These are phyloP conservation scores for Tenualosa thibaudeaui DNA, from an alignment of 2,797 vertebrate genomes.

Conservation along the genomic window DNA sequence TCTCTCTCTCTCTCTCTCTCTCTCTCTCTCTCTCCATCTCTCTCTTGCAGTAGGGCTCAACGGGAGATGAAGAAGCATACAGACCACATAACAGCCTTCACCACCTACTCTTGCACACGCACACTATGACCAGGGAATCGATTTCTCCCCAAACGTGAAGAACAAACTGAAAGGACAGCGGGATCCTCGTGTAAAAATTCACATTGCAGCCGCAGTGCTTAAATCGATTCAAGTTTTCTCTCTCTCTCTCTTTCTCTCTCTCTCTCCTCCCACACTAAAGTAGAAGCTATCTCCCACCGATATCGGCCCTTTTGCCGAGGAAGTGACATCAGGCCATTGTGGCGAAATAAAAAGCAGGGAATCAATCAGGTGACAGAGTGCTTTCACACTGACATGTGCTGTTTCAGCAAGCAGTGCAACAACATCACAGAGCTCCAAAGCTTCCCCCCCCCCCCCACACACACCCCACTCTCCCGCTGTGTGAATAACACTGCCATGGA, in stretches of 20 bases:
- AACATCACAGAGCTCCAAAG: neutral
- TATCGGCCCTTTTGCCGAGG: neutral
- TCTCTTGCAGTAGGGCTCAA: conserved; percentile 61
- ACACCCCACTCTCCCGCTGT: neutral
- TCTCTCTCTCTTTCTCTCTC: conserved; percentile 22
- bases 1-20: neutral
- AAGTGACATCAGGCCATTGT: neutral
- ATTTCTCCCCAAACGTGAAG: conserved; percentile 65
- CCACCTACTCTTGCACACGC: conserved; percentile 37
- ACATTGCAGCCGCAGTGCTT: conserved; percentile 52
- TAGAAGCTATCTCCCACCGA: neutral
- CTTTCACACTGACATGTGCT: conserved; percentile 7
- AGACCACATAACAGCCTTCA: conserved; percentile 64
- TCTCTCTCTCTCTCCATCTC: neutral
- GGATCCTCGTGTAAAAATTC: conserved; percentile 62
- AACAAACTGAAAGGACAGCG: conserved; percentile 71
- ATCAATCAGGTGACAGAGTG: conserved; percentile 11
- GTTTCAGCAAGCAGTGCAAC: neutral
- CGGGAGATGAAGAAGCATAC: conserved; percentile 67
- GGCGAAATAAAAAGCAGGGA: neutral
- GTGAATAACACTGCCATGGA: neutral
- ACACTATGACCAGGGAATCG: conserved; percentile 63
- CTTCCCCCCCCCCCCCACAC: neutral
- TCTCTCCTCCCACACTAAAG: neutral
- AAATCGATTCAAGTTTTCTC: conserved; percentile 70